Percentiles rank a stretch among this genome's conserved stretches.
Evolutionary conservation across 2,113 vertebrate species (phyloP).

Genomic region (Cyanoramphus novaezelandiae): DNA sequence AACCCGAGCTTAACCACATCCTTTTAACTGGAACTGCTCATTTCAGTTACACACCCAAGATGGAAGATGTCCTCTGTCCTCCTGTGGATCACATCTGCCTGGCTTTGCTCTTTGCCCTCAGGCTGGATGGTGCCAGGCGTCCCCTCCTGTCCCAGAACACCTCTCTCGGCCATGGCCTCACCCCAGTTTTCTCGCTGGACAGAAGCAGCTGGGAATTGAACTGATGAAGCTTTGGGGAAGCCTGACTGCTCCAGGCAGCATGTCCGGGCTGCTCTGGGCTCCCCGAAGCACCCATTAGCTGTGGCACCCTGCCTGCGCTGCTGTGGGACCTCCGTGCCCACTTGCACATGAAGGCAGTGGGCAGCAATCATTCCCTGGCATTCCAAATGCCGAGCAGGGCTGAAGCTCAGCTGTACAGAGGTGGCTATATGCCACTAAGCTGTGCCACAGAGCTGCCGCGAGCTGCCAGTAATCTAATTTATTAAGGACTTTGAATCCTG

Average conservation of each 20-base stretch:
- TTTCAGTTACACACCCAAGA: not conserved
- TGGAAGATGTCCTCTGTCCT: not conserved
- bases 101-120: not conserved
- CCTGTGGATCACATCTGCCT: fast-evolving
- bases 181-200: not conserved
- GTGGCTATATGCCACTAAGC: not conserved
- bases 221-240: not conserved
- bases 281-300: not conserved
- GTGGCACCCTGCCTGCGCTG: not conserved
- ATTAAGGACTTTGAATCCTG: not conserved
- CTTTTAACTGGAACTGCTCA: not conserved
- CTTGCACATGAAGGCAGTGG: not conserved
- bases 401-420: not conserved
- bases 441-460: not conserved
- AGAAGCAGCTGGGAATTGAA: not conserved
- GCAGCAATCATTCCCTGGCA: not conserved
- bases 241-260: not conserved
- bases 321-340: not conserved
- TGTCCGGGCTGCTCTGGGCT: not conserved
- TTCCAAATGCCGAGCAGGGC: not conserved
- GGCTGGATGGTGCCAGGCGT: fast-evolving
- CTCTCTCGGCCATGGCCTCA: fast-evolving
- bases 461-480: slow-evolving; percentile 28
- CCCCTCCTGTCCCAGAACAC: fast-evolving
- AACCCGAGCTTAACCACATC: not conserved